These are phyloP conservation scores for Melanchra persicariae DNA, from an alignment of 2,888 invertebrate genomes.

Conservation along the genomic window DNA sequence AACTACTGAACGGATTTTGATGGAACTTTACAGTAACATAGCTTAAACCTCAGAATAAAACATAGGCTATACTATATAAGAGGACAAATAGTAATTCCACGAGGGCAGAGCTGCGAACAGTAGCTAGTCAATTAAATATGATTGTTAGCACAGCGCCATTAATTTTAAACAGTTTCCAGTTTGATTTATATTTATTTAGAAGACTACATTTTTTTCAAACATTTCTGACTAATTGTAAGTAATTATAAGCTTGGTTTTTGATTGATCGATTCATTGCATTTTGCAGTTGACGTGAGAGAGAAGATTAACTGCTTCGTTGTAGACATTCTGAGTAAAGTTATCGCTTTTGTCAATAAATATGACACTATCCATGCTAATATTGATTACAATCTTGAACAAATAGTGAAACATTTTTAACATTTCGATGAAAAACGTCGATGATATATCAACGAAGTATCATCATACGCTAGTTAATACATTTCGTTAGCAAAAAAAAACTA, in stretches of 20 bases:
- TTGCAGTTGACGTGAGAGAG: not conserved
- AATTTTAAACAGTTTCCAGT: not conserved
- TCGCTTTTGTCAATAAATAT: slow-evolving; percentile 7
- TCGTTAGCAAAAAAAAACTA: slow-evolving; percentile 35
- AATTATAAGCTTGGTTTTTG: slow-evolving; percentile 8
- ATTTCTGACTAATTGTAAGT: slow-evolving; percentile 11
- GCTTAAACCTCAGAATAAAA: not conserved
- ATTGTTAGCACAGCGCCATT: not conserved
- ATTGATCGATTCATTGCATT: not conserved
- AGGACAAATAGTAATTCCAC: not conserved
- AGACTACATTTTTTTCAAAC: not conserved
- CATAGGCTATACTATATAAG: not conserved
- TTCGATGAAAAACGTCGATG: slow-evolving; percentile 9
- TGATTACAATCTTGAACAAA: slow-evolving; percentile 15
- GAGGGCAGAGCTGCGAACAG: not conserved
- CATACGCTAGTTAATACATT: slow-evolving; percentile 29
- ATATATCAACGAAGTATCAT: slow-evolving; percentile 14
- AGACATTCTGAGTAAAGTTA: not conserved
- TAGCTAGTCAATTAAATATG: not conserved
- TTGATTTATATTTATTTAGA: slow-evolving; percentile 20
- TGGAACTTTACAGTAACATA: not conserved
- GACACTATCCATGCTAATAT: slow-evolving; percentile 15
- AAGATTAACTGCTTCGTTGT: slow-evolving; percentile 10
- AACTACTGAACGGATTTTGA: not conserved
- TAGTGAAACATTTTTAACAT: slow-evolving; percentile 2